A percentile compares a stretch with the other conserved stretches of the same genome.
Conservation (phyloP, 1,140 invertebrate genomes). For the Heliconius melpomene region DNA sequence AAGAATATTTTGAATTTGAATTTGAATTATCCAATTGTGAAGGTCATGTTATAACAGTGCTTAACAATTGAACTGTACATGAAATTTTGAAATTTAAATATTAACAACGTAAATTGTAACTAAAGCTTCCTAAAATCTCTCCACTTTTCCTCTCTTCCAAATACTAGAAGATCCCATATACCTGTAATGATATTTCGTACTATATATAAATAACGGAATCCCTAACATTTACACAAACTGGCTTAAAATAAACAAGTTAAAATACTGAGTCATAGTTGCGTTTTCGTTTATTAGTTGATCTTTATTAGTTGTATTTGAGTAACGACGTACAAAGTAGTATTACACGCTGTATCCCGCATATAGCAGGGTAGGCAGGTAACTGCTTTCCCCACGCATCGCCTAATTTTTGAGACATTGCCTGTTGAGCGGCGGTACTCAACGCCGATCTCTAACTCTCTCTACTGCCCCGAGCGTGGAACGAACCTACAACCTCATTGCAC, state of each 20-base stretch:
- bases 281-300: not conserved
- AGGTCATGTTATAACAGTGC: too few relatives aligned
- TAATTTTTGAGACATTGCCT: not conserved
- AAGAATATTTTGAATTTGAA: too few relatives aligned
- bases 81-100: too few relatives aligned
- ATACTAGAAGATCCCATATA: too few relatives aligned
- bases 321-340: not conserved
- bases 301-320: slow-evolving; percentile 1
- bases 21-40: too few relatives aligned
- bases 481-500: not conserved
- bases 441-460: not conserved
- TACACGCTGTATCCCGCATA: not conserved
- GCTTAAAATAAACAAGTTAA: not conserved
- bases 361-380: not conserved
- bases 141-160: not conserved
- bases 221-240: not conserved
- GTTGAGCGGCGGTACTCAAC: not conserved
- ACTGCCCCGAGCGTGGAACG: not conserved
- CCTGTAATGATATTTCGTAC: too few relatives aligned
- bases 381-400: not conserved
- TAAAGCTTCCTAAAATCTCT: too few relatives aligned
- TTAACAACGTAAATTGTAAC: too few relatives aligned
- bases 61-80: too few relatives aligned
- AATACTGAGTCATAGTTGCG: not conserved
- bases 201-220: not conserved